Evolutionary conservation across 2,888 invertebrate genomes (phyloP).

Genomic region (Taenaris catops): DNA sequence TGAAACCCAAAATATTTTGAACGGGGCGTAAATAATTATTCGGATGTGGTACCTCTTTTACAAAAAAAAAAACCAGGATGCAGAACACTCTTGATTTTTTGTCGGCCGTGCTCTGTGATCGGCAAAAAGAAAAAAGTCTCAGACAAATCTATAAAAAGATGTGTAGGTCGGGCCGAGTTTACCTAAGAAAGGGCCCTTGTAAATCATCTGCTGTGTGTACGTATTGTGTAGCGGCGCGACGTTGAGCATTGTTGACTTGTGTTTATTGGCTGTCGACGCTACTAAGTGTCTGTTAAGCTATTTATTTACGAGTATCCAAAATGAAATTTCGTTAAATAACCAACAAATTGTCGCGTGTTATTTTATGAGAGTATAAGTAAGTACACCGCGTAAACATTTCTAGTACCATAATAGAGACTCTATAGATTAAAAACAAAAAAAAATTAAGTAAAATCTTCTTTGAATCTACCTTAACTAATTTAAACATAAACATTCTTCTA

Average conservation of each 20-base stretch:
- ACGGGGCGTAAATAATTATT: conserved; percentile 73
- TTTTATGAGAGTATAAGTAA: no score
- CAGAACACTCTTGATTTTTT: conserved; percentile 66
- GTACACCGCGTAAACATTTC: no score
- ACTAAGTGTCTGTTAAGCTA: conserved; percentile 69
- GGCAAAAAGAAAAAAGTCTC: conserved; percentile 67
- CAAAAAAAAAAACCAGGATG: conserved; percentile 76
- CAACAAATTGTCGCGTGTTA: conserved; percentile 5
- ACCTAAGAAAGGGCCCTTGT: conserved; percentile 79
- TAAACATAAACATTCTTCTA: no score
- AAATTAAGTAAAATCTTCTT: no score
- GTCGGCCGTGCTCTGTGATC: conserved; percentile 65
- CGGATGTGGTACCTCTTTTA: conserved; percentile 76
- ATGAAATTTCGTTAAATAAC: conserved; percentile 32
- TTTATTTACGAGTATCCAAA: conserved; percentile 52
- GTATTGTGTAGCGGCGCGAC: conserved; percentile 69
- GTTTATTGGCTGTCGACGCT: conserved; percentile 71
- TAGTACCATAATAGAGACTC: no score
- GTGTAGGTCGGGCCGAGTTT: conserved; percentile 69
- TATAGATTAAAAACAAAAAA: no score
- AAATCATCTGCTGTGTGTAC: conserved; percentile 72
- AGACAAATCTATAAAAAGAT: conserved; percentile 76
- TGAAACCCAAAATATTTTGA: conserved; percentile 77
- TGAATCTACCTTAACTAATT: no score
- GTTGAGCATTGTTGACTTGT: conserved; percentile 71